phyloP scores from a whole-genome alignment of 2,888 invertebrate genomes.

The Mythimna albipuncta region DNA sequence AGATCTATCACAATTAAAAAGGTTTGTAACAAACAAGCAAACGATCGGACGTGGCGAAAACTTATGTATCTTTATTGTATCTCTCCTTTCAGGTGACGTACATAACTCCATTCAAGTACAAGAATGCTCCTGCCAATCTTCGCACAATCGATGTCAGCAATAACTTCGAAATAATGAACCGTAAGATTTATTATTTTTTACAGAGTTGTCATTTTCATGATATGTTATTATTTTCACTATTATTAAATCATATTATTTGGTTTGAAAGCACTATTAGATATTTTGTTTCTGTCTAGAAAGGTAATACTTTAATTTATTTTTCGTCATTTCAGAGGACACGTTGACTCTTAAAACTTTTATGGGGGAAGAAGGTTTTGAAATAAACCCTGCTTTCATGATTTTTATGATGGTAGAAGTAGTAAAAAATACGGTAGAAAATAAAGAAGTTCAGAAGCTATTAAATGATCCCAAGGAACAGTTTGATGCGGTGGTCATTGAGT shows the following conservation, averaged over 20 bases:
- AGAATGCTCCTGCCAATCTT: constrained; percentile 67
- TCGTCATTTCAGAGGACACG: constrained; percentile 22
- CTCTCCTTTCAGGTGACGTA: constrained; percentile 72
- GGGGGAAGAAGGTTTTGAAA: background rate
- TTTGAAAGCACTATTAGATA: background rate
- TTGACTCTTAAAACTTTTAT: constrained; percentile 22
- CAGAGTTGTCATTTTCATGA: no score
- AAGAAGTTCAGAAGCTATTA: constrained; percentile 66
- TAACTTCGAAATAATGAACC: constrained; percentile 56
- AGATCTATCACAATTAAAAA: no score
- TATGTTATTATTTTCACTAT: no score
- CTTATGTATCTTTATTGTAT: background rate
- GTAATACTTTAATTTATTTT: background rate
- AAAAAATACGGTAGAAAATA: constrained; percentile 53
- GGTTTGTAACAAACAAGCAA: no score
- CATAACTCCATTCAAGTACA: constrained; percentile 68
- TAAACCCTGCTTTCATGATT: background rate
- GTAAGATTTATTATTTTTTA: constrained; percentile 49
- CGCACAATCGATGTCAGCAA: constrained; percentile 71
- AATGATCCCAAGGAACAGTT: constrained; percentile 69
- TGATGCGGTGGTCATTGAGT: constrained; percentile 73
- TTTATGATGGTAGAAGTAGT: constrained; percentile 41
- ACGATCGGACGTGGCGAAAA: background rate
- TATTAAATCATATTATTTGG: background rate
- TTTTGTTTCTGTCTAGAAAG: background rate